phyloP scores from a whole-genome alignment of 2,113 vertebrate genomes.

The Steatornis caripensis region DNA sequence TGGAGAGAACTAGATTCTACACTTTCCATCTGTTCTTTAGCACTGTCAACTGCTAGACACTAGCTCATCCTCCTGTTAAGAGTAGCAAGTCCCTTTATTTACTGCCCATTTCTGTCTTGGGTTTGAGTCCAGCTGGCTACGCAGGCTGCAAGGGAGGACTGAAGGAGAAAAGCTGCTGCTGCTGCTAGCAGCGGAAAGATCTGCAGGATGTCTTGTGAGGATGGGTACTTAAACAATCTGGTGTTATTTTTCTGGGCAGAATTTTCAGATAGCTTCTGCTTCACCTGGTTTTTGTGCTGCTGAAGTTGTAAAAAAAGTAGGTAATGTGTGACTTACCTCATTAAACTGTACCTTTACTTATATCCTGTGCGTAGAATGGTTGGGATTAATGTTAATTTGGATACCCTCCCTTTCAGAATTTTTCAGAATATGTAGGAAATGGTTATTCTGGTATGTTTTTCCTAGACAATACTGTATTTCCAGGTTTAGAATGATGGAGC shows the following conservation, averaged over 20 bases:
- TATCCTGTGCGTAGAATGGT: background rate
- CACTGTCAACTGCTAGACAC: background rate
- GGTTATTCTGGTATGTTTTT: background rate
- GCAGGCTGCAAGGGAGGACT: background rate
- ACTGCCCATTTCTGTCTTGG: background rate
- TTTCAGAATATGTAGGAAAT: background rate
- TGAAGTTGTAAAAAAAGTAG: background rate
- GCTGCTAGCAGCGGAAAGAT: rapidly evolving
- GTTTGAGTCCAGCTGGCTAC: background rate
- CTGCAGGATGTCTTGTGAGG: background rate
- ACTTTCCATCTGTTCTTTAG: background rate
- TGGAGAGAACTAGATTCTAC: background rate
- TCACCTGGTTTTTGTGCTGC: background rate
- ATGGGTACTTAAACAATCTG: background rate
- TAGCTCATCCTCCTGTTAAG: background rate
- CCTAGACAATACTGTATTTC: background rate
- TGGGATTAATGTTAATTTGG: background rate
- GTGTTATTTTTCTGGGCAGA: background rate
- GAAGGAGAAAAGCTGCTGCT: background rate
- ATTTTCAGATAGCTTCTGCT: background rate
- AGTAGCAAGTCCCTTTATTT: background rate
- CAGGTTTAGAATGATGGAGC: background rate
- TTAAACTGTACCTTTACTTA: background rate
- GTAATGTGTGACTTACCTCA: background rate
- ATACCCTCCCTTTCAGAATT: background rate